Conservation (phyloP, 2,888 invertebrate genomes). For the Chymomyza fuscimana region DNA sequence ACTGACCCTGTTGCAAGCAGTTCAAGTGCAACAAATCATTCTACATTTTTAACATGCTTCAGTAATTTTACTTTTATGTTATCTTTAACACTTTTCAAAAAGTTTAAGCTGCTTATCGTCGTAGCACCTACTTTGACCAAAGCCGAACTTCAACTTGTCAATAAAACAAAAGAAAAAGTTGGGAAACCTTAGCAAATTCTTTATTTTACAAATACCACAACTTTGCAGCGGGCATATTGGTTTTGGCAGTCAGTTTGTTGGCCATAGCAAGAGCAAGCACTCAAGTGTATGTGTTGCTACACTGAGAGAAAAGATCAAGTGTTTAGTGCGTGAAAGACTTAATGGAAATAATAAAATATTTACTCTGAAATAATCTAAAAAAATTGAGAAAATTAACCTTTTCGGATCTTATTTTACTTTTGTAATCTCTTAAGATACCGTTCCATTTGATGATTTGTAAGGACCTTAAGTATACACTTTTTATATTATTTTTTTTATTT, state of each 20-base stretch:
- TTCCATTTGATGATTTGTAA: no score
- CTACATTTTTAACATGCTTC: background rate
- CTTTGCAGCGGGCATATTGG: background rate
- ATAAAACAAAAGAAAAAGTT: constrained; percentile 2
- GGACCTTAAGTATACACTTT: no score
- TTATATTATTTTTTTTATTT: no score
- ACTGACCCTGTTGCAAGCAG: background rate
- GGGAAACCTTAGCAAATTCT: background rate
- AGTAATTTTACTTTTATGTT: constrained; percentile 22
- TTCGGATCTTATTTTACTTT: no score
- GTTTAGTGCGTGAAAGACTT: no score
- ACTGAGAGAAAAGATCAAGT: no score
- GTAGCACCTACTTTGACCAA: constrained; percentile 18
- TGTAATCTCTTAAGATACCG: no score
- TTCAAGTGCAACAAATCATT: background rate
- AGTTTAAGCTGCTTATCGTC: constrained; percentile 44
- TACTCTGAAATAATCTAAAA: no score
- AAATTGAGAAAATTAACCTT: no score
- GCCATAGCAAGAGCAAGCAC: background rate
- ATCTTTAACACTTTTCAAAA: constrained; percentile 48
- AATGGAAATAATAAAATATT: no score
- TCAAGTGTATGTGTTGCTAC: background rate
- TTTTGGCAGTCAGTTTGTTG: background rate
- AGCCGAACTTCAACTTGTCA: constrained; percentile 24
- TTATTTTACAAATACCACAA: background rate